Base-by-base conservation (phyloP, 2,113 vertebrate genomes). In the Eptesicus fuscus region DNA sequence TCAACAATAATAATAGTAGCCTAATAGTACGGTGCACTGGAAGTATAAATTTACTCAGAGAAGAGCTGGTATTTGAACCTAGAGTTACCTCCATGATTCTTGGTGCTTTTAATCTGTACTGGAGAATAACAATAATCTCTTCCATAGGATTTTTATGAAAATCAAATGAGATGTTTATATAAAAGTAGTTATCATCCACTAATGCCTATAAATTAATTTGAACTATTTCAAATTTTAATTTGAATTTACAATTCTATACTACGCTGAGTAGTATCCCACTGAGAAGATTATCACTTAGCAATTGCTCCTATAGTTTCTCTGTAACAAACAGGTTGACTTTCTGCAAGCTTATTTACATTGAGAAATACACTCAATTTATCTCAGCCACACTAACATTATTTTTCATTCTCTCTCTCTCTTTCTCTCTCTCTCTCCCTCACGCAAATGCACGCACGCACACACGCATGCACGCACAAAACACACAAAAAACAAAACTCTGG, bases 191-290 rank as follows among this genome's bases (percentile, higher is more conserved):
- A 59, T 71, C n/a, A 92, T 69, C 59, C 40, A 91, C 32, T 61
- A 87, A 79, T 56, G 61, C 5, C 77, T 85, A 44, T 32, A 67
- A 70, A 82, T 56, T 70, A 77, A 73, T 35, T 16, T 40, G 77
- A 73, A 40, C 25, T 82, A 85, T 73, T 92, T 86, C 47, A 83
- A 65, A 22, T 73, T 93, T 91, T 74, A 63, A 83, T 89, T 77
- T 94, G 49, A 22, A 80, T 83, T 85, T 91, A 89, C 2, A 94
- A 79, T 59, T 20, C 2, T 77, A 49, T 56, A 70, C 44, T n/a
- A 71, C 37, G 40, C 42, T 65, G 0, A 63, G 5, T 6, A 35
- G 89, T 90, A 35, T 84, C 11, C 44, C 28, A 42, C 18, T 56
- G 42, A 79, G 49, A 69, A 78, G 56, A 69, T 13, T 79, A 30